phyloP scores from a whole-genome alignment of 2,797 vertebrate genomes.

The Austrolebias charrua region DNA sequence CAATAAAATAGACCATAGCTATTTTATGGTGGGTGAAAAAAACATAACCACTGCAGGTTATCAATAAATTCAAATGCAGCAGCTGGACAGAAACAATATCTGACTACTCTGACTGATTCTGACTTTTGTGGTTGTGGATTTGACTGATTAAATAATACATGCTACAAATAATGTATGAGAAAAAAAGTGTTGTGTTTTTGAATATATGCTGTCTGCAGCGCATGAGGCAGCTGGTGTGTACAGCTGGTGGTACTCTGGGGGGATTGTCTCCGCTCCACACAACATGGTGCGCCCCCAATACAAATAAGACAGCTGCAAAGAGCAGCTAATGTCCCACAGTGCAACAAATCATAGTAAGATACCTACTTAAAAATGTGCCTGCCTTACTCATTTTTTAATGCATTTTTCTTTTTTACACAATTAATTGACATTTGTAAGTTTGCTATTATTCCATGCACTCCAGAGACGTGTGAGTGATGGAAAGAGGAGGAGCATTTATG shows the following conservation, averaged over 20 bases:
- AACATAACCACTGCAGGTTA: neutral
- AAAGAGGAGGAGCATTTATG: conserved; percentile 21
- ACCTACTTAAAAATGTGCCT: conserved; percentile 29
- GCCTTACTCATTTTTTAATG: neutral
- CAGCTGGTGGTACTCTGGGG: conserved; percentile 67
- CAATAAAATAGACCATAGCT: no score
- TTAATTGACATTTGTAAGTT: conserved; percentile 9
- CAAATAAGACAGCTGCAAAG: conserved; percentile 68
- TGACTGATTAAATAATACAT: conserved; percentile 5
- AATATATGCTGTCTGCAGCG: conserved; percentile 29
- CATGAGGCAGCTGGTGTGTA: conserved; percentile 57
- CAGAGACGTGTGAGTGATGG: conserved; percentile 14
- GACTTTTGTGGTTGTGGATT: conserved; percentile 10
- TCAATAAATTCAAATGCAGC: neutral
- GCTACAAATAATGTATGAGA: neutral
- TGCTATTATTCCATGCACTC: conserved; percentile 11
- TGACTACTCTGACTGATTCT: conserved; percentile 7
- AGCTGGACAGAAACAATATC: conserved; percentile 9
- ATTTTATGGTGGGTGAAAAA: neutral
- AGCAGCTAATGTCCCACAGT: conserved; percentile 35
- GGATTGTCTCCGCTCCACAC: conserved; percentile 54
- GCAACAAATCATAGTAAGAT: conserved; percentile 30
- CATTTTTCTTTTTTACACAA: conserved; percentile 10
- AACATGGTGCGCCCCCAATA: conserved; percentile 56
- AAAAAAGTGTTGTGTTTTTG: conserved; percentile 25